Evolutionary conservation across 2,113 vertebrate species (phyloP), one percentile per base, ranked within the genome.

Genomic region (Canis aureus): DNA sequence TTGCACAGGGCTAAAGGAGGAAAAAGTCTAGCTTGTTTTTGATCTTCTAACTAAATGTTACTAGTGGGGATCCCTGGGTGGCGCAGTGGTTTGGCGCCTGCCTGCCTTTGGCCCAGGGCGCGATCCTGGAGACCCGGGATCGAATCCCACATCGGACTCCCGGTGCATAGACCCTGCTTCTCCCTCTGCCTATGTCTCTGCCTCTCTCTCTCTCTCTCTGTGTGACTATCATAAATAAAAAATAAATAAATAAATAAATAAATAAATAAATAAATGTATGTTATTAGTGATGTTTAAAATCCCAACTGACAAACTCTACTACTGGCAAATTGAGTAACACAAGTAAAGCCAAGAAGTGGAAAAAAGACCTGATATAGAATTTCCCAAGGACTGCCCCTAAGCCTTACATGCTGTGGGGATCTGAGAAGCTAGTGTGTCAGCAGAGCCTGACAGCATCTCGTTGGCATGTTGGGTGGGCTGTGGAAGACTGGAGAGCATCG

Each of bases 31-130:
- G 66, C 62, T 66, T 94, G 89, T 49, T 82, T 93, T 93, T 89
- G 84, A 62, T 94, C 69, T 84, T 92, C 59, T 43, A 43, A 43
- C 69, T 78, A 69, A 96, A 49, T 67, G n/a, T 83, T 85, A 55
- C 4, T 43, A 43, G 43, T 43, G 43, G 43, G 43, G 43, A 43
- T 43, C 43, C 43, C 43, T 43, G 43, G 43, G 43, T 43, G 43
- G 43, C 43, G 43, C 43, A 43, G 43, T 5, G 43, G 43, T 43
- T 43, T 43, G 43, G 43, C 1, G 43, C 43, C 43, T 43, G 43
- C 43, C 43, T 43, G 43, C 43, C 43, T 43, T 43, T 43, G 43
- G 43, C 43, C 43, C 43, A 43, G 43, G 43, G 43, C 43, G 43
- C 5, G 43, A 43, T 43, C 43, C 43, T 43, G 43, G 5, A 43